phyloP scores from a whole-genome alignment of 1,140 invertebrate genomes.

The Solenopsis invicta region DNA sequence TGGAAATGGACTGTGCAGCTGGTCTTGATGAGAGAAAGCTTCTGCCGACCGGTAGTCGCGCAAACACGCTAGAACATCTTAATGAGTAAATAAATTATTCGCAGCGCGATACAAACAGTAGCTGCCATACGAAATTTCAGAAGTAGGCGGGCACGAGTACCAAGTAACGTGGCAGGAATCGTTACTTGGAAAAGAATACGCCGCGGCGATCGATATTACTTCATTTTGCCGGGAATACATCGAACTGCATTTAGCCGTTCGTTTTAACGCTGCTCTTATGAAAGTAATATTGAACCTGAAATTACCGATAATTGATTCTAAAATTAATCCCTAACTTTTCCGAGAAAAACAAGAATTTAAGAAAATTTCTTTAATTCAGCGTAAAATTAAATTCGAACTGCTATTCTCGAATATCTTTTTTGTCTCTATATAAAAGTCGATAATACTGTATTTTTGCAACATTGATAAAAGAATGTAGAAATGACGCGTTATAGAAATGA shows the following conservation, averaged over 20 bases:
- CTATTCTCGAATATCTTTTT: background rate
- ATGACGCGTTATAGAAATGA: background rate
- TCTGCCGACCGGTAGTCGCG: conserved; percentile 19
- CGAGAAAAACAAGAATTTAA: background rate
- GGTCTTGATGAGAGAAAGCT: conserved; percentile 58
- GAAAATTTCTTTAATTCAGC: background rate
- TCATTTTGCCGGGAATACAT: background rate
- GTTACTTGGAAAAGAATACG: conserved; percentile 20
- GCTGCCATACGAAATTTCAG: conserved; percentile 26
- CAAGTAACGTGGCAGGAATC: background rate
- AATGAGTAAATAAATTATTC: conserved; percentile 60
- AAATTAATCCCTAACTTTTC: background rate
- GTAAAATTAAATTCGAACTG: background rate
- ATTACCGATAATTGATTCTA: background rate
- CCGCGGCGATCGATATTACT: conserved; percentile 30
- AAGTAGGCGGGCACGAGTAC: background rate
- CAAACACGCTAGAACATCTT: conserved; percentile 50
- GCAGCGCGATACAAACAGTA: background rate
- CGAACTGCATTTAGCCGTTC: background rate
- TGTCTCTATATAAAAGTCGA: background rate
- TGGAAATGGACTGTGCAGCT: conserved; percentile 49
- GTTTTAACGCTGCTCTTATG: background rate
- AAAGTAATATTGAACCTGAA: background rate
- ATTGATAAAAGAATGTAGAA: background rate
- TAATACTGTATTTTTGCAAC: background rate